Evolutionary conservation across 2,888 invertebrate species (phyloP).

Genomic region (Agriopis aurantiaria): DNA sequence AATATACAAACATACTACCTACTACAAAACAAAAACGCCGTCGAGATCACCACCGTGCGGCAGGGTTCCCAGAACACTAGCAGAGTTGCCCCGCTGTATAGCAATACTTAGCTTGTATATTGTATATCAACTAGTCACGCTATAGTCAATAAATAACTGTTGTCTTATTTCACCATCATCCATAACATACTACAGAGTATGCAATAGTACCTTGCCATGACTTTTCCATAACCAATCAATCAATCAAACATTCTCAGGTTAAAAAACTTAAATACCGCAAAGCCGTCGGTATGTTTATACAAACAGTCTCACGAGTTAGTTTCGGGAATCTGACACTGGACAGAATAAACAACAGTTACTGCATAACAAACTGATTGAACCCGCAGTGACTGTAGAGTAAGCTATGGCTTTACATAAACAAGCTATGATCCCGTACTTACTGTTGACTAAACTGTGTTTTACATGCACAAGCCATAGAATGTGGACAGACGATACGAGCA

Average conservation of each 20-base stretch:
- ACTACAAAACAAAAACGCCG: too few species aligned
- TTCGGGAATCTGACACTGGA: constrained; percentile 18
- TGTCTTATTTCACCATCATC: constrained; percentile 3
- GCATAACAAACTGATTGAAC: not conserved
- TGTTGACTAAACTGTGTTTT: constrained; percentile 9
- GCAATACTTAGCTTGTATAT: too few species aligned
- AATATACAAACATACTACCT: too few species aligned
- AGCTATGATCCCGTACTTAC: not conserved
- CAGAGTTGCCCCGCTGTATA: too few species aligned
- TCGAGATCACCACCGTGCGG: too few species aligned
- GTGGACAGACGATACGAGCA: not conserved
- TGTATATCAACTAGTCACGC: not conserved
- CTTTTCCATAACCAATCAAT: constrained; percentile 25
- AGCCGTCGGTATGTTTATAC: constrained; percentile 9
- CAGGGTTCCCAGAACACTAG: too few species aligned
- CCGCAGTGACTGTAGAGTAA: not conserved
- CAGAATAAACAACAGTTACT: constrained; percentile 2
- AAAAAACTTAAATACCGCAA: constrained; percentile 22
- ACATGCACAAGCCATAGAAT: not conserved
- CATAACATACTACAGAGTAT: not conserved
- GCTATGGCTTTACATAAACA: constrained; percentile 9
- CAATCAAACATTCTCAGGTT: constrained; percentile 15
- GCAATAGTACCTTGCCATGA: not conserved
- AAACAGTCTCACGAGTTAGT: constrained; percentile 13
- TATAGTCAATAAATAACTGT: constrained; percentile 1